Evolutionary conservation across 2,113 vertebrate genomes (phyloP).

Genomic region (Aldabrachelys gigantea): DNA sequence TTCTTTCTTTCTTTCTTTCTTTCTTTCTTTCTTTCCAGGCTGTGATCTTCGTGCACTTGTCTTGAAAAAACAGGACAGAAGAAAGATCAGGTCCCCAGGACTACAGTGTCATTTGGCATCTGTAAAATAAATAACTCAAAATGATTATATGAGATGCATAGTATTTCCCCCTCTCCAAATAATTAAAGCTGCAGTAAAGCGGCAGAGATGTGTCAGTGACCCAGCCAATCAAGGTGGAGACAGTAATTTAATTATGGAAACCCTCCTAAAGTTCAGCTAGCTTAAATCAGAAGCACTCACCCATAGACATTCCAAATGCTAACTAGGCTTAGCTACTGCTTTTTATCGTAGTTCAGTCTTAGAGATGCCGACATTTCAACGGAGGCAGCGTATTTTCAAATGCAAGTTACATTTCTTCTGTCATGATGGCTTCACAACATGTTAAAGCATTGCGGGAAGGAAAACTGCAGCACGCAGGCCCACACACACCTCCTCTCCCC

Average conservation of each 20-base stretch:
- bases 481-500: neutral
- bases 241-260: neutral
- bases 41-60: neutral
- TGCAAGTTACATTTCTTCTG: neutral
- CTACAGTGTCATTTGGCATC: neutral
- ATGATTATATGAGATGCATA: neutral
- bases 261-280: neutral
- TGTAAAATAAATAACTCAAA: neutral
- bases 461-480: neutral
- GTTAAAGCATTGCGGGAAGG: neutral
- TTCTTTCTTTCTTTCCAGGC: neutral
- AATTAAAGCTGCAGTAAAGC: neutral
- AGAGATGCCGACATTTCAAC: accelerated
- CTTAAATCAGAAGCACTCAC: neutral
- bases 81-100: neutral
- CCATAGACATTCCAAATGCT: neutral
- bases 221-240: neutral
- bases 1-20: neutral
- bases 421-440: neutral
- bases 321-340: neutral
- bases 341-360: neutral
- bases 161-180: neutral
- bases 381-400: neutral
- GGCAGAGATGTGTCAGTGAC: neutral
- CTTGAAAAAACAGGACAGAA: neutral